These are phyloP conservation scores for Drosophila hamatofila DNA, from an alignment of 2,888 invertebrate genomes.

Conservation along the genomic window DNA sequence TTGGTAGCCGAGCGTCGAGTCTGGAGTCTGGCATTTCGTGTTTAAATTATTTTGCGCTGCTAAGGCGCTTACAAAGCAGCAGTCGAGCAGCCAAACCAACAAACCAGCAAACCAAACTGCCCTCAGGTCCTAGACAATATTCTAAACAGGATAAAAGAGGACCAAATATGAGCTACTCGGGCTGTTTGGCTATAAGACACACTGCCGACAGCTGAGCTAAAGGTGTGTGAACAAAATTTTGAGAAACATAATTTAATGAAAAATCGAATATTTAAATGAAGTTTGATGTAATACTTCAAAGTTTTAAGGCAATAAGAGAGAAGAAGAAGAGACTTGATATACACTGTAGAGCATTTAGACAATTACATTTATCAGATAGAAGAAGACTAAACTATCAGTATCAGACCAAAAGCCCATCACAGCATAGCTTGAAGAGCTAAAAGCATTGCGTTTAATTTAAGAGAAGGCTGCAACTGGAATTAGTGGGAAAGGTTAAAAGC, in stretches of 20 bases:
- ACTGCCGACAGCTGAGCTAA: not conserved
- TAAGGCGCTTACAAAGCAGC: slow-evolving; percentile 51
- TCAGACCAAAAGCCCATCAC: not conserved
- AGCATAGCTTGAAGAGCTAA: not conserved
- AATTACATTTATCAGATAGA: not conserved
- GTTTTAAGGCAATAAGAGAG: not conserved
- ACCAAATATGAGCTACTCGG: slow-evolving; percentile 1
- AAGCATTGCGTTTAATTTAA: slow-evolving; percentile 25
- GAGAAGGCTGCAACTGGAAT: slow-evolving; percentile 23
- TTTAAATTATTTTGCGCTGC: slow-evolving; percentile 58
- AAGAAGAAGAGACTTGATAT: too few species aligned
- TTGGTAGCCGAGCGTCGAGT: slow-evolving; percentile 14
- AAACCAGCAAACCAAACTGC: slow-evolving; percentile 1
- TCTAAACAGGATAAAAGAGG: slow-evolving; percentile 22
- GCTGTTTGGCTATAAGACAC: slow-evolving; percentile 23
- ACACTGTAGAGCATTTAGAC: too few species aligned
- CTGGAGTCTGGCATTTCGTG: slow-evolving; percentile 47
- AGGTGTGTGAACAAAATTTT: not conserved
- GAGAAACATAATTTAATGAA: not conserved
- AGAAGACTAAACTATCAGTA: not conserved
- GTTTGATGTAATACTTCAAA: not conserved
- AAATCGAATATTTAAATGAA: not conserved
- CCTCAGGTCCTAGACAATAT: slow-evolving; percentile 30
- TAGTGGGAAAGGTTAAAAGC: slow-evolving; percentile 19
- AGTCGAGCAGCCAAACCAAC: too few species aligned